Evolutionary conservation across 1,140 invertebrate species (phyloP).

Genomic region (Halesus radiatus): DNA sequence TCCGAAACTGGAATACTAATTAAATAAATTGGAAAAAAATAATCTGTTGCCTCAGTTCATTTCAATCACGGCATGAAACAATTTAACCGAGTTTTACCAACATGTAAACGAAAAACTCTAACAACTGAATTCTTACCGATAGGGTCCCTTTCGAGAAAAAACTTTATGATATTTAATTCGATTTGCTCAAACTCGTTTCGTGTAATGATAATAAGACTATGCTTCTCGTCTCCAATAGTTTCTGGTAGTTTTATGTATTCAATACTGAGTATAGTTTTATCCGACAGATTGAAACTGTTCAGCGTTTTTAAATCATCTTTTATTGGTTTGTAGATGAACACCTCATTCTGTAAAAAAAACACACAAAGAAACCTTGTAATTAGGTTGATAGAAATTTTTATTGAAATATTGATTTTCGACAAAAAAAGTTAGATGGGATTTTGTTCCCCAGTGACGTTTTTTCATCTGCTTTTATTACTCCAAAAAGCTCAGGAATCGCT

Average conservation of each 20-base stretch:
- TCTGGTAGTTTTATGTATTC: conserved; percentile 39
- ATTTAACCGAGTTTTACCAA: neutral
- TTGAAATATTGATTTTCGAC: too few relatives aligned
- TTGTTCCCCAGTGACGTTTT: too few relatives aligned
- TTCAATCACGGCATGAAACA: too few relatives aligned
- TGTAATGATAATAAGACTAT: conserved; percentile 38
- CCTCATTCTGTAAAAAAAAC: conserved; percentile 26
- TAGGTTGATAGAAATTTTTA: neutral
- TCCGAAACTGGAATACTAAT: too few relatives aligned
- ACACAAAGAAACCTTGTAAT: too few relatives aligned
- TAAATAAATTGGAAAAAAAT: neutral
- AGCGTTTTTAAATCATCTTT: conserved; percentile 36
- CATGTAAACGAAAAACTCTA: neutral
- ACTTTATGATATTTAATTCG: conserved; percentile 2
- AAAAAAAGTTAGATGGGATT: too few relatives aligned
- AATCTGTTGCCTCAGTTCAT: too few relatives aligned
- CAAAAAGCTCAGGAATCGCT: too few relatives aligned
- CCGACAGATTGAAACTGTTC: conserved; percentile 8
- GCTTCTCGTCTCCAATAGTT: conserved; percentile 2
- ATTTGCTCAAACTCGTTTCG: neutral
- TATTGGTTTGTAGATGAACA: conserved; percentile 29
- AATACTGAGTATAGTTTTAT: conserved; percentile 35
- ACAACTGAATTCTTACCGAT: conserved; percentile 10
- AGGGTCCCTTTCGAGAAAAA: neutral
- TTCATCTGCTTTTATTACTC: too few relatives aligned